A percentile compares a stretch with the other conserved stretches of the same genome.
These are phyloP conservation scores for Plusia festucae DNA, from an alignment of 2,888 invertebrate genomes.

Conservation along the genomic window DNA sequence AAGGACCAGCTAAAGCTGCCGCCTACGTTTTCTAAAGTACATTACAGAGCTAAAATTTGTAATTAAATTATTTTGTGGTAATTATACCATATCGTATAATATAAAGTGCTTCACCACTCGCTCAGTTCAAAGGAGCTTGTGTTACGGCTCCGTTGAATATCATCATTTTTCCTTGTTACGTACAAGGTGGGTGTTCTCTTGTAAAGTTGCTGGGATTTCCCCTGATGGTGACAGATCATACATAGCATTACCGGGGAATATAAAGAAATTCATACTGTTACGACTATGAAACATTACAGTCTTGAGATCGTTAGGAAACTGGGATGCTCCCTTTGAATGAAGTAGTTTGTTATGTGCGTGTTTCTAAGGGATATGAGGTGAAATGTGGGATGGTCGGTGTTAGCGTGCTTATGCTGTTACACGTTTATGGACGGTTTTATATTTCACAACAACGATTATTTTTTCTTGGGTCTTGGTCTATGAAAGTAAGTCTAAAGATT, in stretches of 20 bases:
- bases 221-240: slow-evolving; percentile 76
- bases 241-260: slow-evolving; percentile 61
- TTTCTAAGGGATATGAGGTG: slow-evolving; percentile 28
- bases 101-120: slow-evolving; percentile 56
- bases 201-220: slow-evolving; percentile 72
- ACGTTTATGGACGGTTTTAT: neutral
- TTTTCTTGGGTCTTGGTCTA: too few relatives aligned
- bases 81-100: slow-evolving; percentile 36
- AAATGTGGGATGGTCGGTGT: slow-evolving; percentile 27
- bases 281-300: slow-evolving; percentile 41
- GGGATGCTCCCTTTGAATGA: slow-evolving; percentile 47
- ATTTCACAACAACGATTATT: too few relatives aligned
- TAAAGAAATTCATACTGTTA: slow-evolving; percentile 52
- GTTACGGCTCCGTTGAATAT: slow-evolving; percentile 67
- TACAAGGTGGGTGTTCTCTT: slow-evolving; percentile 67
- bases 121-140: slow-evolving; percentile 66
- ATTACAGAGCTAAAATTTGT: neutral
- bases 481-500: too few relatives aligned
- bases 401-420: slow-evolving; percentile 1
- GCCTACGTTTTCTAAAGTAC: neutral
- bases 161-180: slow-evolving; percentile 75
- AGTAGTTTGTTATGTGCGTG: slow-evolving; percentile 53
- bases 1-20: too few relatives aligned
- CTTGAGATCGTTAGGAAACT: slow-evolving; percentile 36
- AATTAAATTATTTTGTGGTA: too few relatives aligned